Evolutionary conservation across 2,797 vertebrate species (phyloP).

Genomic region (Danio jaintianensis): DNA sequence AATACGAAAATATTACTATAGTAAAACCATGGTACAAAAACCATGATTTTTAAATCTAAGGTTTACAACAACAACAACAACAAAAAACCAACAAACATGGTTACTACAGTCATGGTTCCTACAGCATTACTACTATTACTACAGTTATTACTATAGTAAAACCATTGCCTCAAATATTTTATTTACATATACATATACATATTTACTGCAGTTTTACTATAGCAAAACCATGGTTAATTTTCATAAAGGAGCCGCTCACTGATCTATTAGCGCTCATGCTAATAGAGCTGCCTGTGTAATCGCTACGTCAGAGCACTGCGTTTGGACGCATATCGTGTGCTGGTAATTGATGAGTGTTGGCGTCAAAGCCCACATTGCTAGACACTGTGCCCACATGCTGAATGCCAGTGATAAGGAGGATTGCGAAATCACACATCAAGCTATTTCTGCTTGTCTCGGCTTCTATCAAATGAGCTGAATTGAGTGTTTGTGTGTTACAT

Average conservation of each 20-base stretch:
- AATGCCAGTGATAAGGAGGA: conserved; percentile 40
- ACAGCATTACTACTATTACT: too few relatives aligned
- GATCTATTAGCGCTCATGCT: conserved; percentile 16
- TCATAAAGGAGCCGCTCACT: neutral
- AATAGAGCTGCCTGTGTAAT: neutral
- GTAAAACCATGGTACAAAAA: too few relatives aligned
- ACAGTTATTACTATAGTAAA: too few relatives aligned
- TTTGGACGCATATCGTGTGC: conserved; percentile 27
- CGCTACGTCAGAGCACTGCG: neutral
- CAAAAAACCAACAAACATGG: too few relatives aligned
- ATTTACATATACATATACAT: too few relatives aligned
- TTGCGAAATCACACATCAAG: conserved; percentile 12
- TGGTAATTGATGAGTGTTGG: conserved; percentile 28
- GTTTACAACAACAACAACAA: too few relatives aligned
- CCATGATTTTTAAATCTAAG: too few relatives aligned
- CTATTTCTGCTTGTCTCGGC: conserved; percentile 29
- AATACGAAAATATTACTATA: too few relatives aligned
- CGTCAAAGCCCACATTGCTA: conserved; percentile 24
- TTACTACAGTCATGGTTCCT: too few relatives aligned
- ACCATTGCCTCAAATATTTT: too few relatives aligned
- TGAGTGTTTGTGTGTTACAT: conserved; percentile 43
- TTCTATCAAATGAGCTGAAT: conserved; percentile 25
- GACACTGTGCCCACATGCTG: conserved; percentile 31
- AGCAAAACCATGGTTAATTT: too few relatives aligned
- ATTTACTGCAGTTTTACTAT: too few relatives aligned